Evolutionary conservation across 2,888 invertebrate species (phyloP).

Genomic region (Dryomyza anilis): DNA sequence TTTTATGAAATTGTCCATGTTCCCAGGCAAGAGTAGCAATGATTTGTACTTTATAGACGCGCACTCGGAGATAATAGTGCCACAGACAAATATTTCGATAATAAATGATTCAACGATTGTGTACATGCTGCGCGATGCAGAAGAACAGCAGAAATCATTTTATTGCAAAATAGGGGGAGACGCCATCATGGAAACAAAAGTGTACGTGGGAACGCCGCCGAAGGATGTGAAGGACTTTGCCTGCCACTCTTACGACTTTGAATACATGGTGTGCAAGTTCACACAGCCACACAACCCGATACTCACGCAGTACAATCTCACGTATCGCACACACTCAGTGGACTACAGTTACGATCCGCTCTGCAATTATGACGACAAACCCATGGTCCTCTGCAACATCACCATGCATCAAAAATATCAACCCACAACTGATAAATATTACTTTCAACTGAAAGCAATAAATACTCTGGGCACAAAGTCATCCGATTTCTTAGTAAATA

Average conservation of each 20-base stretch:
- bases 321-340: constrained; percentile 37
- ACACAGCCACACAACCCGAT: constrained; percentile 67
- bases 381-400: constrained; percentile 48
- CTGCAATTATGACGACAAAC: constrained; percentile 46
- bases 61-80: constrained; percentile 31
- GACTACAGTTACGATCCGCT: constrained; percentile 38
- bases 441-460: constrained; percentile 66
- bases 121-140: constrained; percentile 43
- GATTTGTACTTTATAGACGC: constrained; percentile 44
- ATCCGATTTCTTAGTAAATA: constrained; percentile 43
- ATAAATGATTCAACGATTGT: constrained; percentile 48
- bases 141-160: constrained; percentile 44
- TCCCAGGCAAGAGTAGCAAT: constrained; percentile 40
- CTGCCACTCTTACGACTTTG: constrained; percentile 76
- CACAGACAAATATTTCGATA: constrained; percentile 29
- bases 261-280: constrained; percentile 78
- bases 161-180: constrained; percentile 48
- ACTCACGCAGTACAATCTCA: constrained; percentile 63
- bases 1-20: constrained; percentile 47
- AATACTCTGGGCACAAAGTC: constrained; percentile 68
- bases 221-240: constrained; percentile 69
- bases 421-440: constrained; percentile 62
- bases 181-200: constrained; percentile 45
- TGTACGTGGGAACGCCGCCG: constrained; percentile 65
- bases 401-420: constrained; percentile 58